phyloP scores from a whole-genome alignment of 2,113 vertebrate genomes.

The Microcebus tavaratra region DNA sequence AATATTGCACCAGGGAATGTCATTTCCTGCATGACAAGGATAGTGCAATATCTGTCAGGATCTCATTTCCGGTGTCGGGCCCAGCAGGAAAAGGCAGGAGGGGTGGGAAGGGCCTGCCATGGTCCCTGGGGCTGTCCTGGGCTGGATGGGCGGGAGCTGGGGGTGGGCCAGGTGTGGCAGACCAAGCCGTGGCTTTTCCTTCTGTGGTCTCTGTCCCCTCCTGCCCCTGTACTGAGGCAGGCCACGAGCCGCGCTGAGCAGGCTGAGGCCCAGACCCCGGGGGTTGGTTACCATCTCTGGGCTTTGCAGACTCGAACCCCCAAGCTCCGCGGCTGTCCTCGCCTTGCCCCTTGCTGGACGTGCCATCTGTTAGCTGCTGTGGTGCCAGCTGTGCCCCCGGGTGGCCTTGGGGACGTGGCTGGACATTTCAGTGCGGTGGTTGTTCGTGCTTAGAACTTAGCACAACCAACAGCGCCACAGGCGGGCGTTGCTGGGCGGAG shows the following conservation, averaged over 20 bases:
- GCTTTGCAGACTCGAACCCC: not conserved
- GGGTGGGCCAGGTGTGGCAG: not conserved
- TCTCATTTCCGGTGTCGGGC: not conserved
- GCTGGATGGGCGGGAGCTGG: fast-evolving
- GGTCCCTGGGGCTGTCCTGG: not conserved
- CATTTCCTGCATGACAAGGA: not conserved
- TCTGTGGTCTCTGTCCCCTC: not conserved
- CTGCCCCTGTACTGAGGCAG: too few species aligned
- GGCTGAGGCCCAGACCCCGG: not conserved
- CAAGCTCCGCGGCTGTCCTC: not conserved
- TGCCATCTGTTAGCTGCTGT: not conserved
- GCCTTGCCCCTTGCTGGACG: not conserved
- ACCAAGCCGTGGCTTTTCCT: not conserved
- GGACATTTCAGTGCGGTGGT: too few species aligned
- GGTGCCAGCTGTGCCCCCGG: too few species aligned
- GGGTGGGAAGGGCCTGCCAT: not conserved
- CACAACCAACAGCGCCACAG: too few species aligned
- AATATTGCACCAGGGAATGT: not conserved
- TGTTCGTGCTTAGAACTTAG: fast-evolving
- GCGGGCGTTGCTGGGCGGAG: too few species aligned
- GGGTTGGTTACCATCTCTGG: not conserved
- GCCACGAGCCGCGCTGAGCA: too few species aligned
- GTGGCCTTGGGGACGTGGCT: too few species aligned
- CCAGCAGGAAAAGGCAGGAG: not conserved
- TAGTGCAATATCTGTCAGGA: not conserved